Evolutionary conservation across 1,140 invertebrate species (phyloP).

Genomic region (Hyles euphorbiae): DNA sequence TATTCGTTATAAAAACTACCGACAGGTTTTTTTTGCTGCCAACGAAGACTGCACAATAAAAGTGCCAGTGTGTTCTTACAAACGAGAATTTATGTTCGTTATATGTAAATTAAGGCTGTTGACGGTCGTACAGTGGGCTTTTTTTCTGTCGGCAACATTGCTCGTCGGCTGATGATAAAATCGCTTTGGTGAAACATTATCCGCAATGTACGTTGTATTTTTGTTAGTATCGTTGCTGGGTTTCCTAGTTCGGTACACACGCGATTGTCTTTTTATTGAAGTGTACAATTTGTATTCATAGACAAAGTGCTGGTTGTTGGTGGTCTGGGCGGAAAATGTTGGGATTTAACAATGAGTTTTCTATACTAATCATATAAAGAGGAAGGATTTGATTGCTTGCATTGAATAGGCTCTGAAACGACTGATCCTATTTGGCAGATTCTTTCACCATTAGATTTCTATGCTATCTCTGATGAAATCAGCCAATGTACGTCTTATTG

Average conservation of each 20-base stretch:
- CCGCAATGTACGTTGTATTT: slow-evolving; percentile 17
- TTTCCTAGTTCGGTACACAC: slow-evolving; percentile 5
- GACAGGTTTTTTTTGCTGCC: slow-evolving; percentile 55
- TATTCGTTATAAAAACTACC: slow-evolving; percentile 55
- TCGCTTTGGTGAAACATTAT: slow-evolving; percentile 18
- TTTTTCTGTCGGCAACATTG: slow-evolving; percentile 23
- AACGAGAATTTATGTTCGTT: slow-evolving; percentile 71
- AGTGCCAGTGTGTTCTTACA: slow-evolving; percentile 71
- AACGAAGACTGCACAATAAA: slow-evolving; percentile 69
- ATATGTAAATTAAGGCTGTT: slow-evolving; percentile 62
- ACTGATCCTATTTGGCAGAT: too few relatives aligned
- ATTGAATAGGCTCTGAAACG: too few relatives aligned
- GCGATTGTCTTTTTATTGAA: too few relatives aligned
- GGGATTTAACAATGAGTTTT: too few relatives aligned
- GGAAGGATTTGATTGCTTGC: too few relatives aligned
- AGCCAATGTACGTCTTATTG: too few relatives aligned
- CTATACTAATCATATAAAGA: too few relatives aligned
- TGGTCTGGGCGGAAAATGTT: too few relatives aligned
- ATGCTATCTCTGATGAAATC: too few relatives aligned
- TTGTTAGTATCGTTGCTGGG: not conserved
- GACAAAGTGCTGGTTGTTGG: too few relatives aligned
- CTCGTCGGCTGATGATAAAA: slow-evolving; percentile 19
- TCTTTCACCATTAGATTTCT: too few relatives aligned
- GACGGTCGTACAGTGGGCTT: slow-evolving; percentile 28
- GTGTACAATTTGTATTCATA: too few relatives aligned